Percentiles rank a stretch among this genome's conserved stretches.
These are phyloP conservation scores for Tokudaia tokunoshimensis DNA, from an alignment of 2,797 vertebrate species.

Conservation along the genomic window DNA sequence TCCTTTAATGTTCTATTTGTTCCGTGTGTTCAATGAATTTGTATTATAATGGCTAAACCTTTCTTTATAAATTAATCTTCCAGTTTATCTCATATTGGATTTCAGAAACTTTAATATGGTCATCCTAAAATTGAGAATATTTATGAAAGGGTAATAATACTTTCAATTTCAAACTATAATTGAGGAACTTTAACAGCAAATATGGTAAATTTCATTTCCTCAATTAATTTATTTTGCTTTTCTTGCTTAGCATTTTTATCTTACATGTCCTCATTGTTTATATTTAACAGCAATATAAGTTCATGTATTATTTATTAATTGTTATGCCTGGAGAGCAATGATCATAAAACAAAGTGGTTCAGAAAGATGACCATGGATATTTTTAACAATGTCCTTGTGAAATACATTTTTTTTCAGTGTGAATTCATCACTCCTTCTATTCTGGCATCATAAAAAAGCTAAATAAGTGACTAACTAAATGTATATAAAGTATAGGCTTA, in stretches of 20 bases:
- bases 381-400: background rate
- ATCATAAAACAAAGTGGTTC: background rate
- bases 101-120: background rate
- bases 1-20: background rate
- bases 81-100: background rate
- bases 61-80: background rate
- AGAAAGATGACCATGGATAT: background rate
- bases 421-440: background rate
- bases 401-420: background rate
- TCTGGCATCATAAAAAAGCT: background rate
- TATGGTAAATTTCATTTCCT: background rate
- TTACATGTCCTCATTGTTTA: constrained; percentile 9
- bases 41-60: background rate
- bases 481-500: background rate
- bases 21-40: background rate
- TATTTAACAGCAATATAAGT: background rate
- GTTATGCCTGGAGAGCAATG: background rate
- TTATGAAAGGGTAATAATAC: background rate
- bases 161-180: background rate
- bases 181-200: background rate
- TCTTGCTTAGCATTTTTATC: background rate
- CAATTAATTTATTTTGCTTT: background rate
- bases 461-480: background rate
- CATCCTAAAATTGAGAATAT: background rate
- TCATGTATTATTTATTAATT: background rate